phyloP scores from a whole-genome alignment of 2,797 vertebrate genomes.

The Epinephelus awoara region DNA sequence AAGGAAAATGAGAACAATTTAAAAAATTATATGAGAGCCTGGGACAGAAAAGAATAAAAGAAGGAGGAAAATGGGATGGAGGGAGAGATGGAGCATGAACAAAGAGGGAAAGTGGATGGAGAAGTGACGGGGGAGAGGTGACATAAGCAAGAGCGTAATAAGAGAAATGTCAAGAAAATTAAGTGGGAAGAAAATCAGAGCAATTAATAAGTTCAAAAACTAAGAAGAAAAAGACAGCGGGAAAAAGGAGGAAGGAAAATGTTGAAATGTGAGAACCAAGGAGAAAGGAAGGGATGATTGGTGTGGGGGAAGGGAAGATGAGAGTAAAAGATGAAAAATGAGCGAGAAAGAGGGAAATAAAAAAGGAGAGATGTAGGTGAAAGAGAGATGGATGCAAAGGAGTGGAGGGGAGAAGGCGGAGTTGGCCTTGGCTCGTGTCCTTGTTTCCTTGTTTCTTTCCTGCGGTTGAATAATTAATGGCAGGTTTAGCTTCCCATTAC shows the following conservation, averaged over 20 bases:
- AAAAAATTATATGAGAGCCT: background rate
- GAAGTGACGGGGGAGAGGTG: too few species aligned
- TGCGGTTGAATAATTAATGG: constrained; percentile 57
- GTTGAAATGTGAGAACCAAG: background rate
- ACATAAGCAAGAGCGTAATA: too few species aligned
- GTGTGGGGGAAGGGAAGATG: background rate
- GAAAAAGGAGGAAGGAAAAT: background rate
- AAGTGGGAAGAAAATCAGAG: background rate
- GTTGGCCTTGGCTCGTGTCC: constrained; percentile 44
- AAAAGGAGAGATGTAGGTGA: constrained; percentile 11
- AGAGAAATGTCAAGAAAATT: too few species aligned
- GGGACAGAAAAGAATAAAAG: too few species aligned
- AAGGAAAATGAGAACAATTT: background rate
- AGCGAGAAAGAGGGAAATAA: background rate
- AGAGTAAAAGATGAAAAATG: constrained; percentile 12
- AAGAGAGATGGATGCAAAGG: constrained; percentile 8
- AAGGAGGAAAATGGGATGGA: too few species aligned
- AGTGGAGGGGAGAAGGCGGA: constrained; percentile 18
- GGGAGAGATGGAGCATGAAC: too few species aligned
- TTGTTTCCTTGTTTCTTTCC: constrained; percentile 48
- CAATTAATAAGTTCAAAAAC: too few species aligned
- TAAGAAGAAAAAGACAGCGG: background rate
- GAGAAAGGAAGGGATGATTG: background rate
- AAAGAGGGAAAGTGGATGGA: too few species aligned
- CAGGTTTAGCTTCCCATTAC: constrained; percentile 25